Evolutionary conservation across 2,888 invertebrate species (phyloP).

Genomic region (Acrocyrtus sp.): DNA sequence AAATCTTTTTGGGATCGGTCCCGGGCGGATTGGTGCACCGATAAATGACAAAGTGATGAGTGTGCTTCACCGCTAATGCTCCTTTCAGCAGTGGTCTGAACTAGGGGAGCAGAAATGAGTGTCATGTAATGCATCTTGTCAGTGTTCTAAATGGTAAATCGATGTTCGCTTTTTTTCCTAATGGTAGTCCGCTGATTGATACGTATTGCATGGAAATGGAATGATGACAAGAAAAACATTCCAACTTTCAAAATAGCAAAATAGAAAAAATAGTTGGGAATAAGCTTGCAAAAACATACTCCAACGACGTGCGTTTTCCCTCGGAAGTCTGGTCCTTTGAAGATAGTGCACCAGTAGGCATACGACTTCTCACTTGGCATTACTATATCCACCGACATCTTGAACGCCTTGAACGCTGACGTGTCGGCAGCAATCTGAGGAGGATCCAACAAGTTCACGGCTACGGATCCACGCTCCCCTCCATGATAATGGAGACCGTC

Average conservation of each 20-base stretch:
- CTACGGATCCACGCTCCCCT: conserved; percentile 46
- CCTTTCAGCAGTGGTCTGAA: conserved; percentile 69
- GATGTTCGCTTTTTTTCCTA: background rate
- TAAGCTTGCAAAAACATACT: too few relatives aligned
- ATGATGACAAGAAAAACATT: background rate
- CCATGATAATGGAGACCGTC: conserved; percentile 45
- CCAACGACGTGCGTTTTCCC: conserved; percentile 80
- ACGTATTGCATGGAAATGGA: background rate
- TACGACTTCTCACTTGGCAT: conserved; percentile 51
- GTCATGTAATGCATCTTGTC: background rate
- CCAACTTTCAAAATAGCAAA: background rate
- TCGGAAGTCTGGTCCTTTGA: conserved; percentile 76
- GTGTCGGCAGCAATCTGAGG: conserved; percentile 46
- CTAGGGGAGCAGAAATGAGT: conserved; percentile 64
- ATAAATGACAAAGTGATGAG: conserved; percentile 87
- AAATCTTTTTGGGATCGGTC: conserved; percentile 37
- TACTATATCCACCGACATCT: conserved; percentile 43
- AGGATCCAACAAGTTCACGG: conserved; percentile 54
- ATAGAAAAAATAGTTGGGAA: background rate
- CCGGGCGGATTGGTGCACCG: conserved; percentile 71
- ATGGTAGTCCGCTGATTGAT: too few relatives aligned
- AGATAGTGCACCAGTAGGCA: conserved; percentile 88
- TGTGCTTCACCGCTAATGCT: conserved; percentile 51
- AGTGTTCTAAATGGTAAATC: background rate
- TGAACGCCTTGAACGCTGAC: conserved; percentile 43